phyloP scores from a whole-genome alignment of 2,113 vertebrate genomes.

The Nannobrachium achirus region DNA sequence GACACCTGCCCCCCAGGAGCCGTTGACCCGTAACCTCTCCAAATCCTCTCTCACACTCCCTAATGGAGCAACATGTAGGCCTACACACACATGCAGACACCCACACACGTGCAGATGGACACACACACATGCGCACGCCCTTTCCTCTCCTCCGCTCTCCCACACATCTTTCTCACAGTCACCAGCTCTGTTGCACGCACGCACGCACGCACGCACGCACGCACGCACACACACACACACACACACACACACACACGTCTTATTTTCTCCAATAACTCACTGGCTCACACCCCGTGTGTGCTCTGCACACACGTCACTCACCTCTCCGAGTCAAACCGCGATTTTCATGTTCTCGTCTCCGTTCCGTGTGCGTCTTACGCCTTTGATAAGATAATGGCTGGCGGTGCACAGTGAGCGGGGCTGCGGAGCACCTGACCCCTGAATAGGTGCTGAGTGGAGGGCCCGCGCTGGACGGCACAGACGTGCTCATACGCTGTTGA shows the following conservation, averaged over 20 bases:
- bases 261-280: not conserved
- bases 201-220: conserved; percentile 10
- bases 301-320: not conserved
- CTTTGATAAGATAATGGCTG: conserved; percentile 76
- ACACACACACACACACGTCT: not conserved
- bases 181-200: conserved; percentile 15
- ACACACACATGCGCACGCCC: conserved; percentile 13
- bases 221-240: conserved; percentile 2
- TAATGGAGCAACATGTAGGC: conserved; percentile 28
- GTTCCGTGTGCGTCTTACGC: conserved; percentile 8
- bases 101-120: conserved; percentile 32
- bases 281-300: no score
- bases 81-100: conserved; percentile 10
- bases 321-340: not conserved
- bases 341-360: conserved; percentile 16
- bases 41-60: conserved; percentile 51
- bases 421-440: conserved; percentile 77
- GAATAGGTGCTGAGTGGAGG: conserved; percentile 76
- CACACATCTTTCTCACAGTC: not conserved
- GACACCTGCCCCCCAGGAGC: conserved; percentile 64
- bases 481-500: conserved; percentile 82
- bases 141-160: conserved; percentile 1
- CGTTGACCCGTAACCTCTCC: conserved; percentile 61
- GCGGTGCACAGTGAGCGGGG: conserved; percentile 55
- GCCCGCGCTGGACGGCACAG: conserved; percentile 58